Evolutionary conservation across 64 coral and sea anemone species (phyloP).

Genomic region (Stylophora pistillata): DNA sequence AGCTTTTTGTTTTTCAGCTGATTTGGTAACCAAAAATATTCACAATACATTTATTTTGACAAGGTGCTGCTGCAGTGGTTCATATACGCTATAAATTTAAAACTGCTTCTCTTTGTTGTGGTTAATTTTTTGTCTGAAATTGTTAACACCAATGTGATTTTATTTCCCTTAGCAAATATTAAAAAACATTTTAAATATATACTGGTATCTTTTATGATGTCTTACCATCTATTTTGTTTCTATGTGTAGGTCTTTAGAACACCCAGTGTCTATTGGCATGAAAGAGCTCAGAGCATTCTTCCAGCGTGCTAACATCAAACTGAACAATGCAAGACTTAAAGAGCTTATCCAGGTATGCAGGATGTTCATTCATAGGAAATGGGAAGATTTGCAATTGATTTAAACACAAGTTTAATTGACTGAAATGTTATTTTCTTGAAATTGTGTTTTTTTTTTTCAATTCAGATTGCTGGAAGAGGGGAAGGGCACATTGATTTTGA

Average conservation of each 20-base stretch:
- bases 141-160: too few relatives aligned
- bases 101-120: too few relatives aligned
- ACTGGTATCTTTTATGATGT: background rate
- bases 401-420: too few relatives aligned
- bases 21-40: too few relatives aligned
- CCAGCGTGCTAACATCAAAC: conserved; percentile 94
- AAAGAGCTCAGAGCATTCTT: conserved; percentile 92
- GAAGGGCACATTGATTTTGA: conserved; percentile 94
- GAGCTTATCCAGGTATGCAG: conserved; percentile 83
- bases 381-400: conserved; percentile 3
- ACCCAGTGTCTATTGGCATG: conserved; percentile 68
- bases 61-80: too few relatives aligned
- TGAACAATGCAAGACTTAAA: conserved; percentile 72
- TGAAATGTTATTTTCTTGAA: too few relatives aligned
- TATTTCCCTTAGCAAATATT: too few relatives aligned
- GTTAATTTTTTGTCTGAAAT: too few relatives aligned
- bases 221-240: background rate
- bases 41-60: too few relatives aligned
- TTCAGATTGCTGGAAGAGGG: conserved; percentile 75
- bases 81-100: too few relatives aligned
- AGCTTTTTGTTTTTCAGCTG: too few relatives aligned
- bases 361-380: conserved; percentile 31
- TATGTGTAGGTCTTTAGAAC: background rate
- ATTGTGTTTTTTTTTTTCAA: background rate
- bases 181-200: too few relatives aligned